Conservation (phyloP, 2,888 invertebrate species). For the Clusia tigrina region DNA sequence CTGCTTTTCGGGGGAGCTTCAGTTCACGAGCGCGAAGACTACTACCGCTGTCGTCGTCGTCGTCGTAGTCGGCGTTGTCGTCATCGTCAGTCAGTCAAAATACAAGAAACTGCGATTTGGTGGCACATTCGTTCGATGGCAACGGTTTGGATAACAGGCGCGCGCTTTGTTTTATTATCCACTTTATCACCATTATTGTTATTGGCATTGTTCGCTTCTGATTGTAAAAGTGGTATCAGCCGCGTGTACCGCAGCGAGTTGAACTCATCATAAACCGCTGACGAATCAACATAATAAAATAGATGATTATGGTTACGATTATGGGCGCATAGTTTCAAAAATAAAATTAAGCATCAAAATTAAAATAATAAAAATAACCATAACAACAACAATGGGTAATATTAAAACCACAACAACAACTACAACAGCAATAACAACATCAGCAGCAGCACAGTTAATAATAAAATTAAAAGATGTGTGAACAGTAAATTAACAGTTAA, state of each 20-base stretch:
- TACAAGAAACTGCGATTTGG: constrained; percentile 64
- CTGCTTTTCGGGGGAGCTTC: constrained; percentile 41
- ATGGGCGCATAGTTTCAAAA: constrained; percentile 27
- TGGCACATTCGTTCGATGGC: constrained; percentile 66
- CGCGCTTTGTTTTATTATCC: constrained; percentile 65
- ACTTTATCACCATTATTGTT: constrained; percentile 60
- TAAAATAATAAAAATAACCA: neutral
- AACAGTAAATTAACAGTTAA: constrained; percentile 6
- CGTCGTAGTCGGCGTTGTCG: constrained; percentile 32
- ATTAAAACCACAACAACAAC: constrained; percentile 12
- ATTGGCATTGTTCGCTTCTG: constrained; percentile 37
- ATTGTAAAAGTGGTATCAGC: neutral
- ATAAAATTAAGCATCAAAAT: constrained; percentile 12
- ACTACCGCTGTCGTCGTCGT: constrained; percentile 13
- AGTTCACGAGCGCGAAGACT: neutral
- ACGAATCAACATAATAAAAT: constrained; percentile 38
- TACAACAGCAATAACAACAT: constrained; percentile 23
- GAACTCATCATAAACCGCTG: constrained; percentile 10
- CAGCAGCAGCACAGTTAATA: constrained; percentile 39
- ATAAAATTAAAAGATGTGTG: constrained; percentile 37
- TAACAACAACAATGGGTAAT: constrained; percentile 16
- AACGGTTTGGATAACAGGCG: constrained; percentile 65
- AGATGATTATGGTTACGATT: constrained; percentile 37
- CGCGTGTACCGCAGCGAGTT: neutral
- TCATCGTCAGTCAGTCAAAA: constrained; percentile 60